Conservation (phyloP, 1,140 invertebrate species). For the Conus ventricosus region DNA sequence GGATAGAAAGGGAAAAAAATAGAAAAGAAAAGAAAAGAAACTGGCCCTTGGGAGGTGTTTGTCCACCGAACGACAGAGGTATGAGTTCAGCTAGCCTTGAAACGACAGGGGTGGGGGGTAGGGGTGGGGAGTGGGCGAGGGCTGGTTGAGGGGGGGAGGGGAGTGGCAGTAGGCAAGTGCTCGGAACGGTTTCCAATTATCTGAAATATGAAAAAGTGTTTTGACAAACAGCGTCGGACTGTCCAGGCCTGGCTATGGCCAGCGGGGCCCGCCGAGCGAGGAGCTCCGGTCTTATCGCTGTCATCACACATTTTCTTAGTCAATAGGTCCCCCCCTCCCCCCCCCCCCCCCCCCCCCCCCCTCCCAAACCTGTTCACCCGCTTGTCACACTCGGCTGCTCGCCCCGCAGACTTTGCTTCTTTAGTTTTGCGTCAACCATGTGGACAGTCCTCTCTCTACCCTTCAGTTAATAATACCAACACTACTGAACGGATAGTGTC, state of each 20-base stretch:
- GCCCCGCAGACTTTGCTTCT: not conserved
- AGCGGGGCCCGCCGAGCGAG: too few relatives aligned
- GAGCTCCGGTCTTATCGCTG: not conserved
- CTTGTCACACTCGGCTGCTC: not conserved
- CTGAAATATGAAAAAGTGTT: conserved; percentile 7
- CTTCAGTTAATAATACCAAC: too few relatives aligned
- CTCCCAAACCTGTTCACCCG: not conserved
- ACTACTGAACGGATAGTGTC: too few relatives aligned
- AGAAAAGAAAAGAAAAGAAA: not conserved
- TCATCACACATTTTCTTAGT: not conserved
- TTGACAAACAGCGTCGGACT: not conserved
- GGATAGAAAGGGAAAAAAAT: not conserved
- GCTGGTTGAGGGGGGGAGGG: too few relatives aligned
- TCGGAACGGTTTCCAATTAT: conserved; percentile 2
- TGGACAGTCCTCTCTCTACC: too few relatives aligned
- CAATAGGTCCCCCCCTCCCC: not conserved
- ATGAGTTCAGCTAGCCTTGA: too few relatives aligned
- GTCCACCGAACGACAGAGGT: too few relatives aligned
- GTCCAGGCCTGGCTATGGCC: not conserved
- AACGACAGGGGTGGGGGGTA: too few relatives aligned
- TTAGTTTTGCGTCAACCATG: too few relatives aligned
- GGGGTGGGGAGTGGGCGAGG: too few relatives aligned
- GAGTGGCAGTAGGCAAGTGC: not conserved
- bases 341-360: not conserved
- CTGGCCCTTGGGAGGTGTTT: too few relatives aligned